These are phyloP conservation scores for Kryptopterus vitreolus DNA, from an alignment of 2,797 vertebrate species.

Conservation along the genomic window DNA sequence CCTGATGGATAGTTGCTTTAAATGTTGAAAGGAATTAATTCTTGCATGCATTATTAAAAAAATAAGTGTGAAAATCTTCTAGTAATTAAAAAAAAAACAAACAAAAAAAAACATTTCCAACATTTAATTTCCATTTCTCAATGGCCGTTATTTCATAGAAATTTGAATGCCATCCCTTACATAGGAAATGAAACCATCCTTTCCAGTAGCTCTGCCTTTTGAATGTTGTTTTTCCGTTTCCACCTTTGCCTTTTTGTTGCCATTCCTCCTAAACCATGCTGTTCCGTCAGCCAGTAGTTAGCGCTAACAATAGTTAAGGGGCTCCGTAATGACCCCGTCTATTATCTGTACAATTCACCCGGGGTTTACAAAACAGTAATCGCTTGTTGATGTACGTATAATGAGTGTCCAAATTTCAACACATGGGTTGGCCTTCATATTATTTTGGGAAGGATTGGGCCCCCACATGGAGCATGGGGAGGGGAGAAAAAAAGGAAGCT, in stretches of 20 bases:
- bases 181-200: not conserved
- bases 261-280: not conserved
- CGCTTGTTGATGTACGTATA: not conserved
- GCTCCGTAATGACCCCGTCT: not conserved
- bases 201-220: not conserved
- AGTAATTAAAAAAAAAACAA: no score
- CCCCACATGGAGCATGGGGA: not conserved
- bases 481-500: constrained; percentile 8
- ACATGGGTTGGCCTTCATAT: not conserved
- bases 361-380: constrained; percentile 25
- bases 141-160: not conserved
- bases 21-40: no score
- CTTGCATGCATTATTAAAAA: no score
- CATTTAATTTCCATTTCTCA: no score
- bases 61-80: no score
- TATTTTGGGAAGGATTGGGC: not conserved
- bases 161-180: not conserved
- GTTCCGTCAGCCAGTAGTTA: not conserved
- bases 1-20: not conserved
- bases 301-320: constrained; percentile 15
- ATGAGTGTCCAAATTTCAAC: not conserved
- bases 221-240: not conserved
- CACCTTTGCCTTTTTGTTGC: not conserved
- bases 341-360: not conserved
- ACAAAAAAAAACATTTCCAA: no score